Evolutionary conservation across 2,113 vertebrate species (phyloP).

Genomic region (Mirounga angustirostris): DNA sequence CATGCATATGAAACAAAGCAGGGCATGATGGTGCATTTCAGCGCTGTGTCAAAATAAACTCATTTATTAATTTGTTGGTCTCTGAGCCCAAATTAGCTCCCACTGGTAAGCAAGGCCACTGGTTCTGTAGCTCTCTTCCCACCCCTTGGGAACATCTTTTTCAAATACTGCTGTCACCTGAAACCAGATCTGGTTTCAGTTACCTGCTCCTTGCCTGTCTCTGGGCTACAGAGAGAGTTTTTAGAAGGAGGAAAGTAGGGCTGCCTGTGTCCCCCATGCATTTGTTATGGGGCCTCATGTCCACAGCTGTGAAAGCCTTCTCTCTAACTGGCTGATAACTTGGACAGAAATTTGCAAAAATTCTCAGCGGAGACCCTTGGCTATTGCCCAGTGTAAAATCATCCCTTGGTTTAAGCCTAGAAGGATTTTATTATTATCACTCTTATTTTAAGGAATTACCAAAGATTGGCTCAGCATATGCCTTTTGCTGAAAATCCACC

Average conservation of each 20-base stretch:
- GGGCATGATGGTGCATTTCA: neutral
- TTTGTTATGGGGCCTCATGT: neutral
- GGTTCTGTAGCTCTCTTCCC: neutral
- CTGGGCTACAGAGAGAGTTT: neutral
- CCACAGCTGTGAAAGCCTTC: neutral
- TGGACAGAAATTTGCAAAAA: neutral
- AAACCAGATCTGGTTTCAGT: neutral
- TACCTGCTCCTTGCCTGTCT: neutral
- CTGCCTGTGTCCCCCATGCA: neutral
- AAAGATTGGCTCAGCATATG: neutral
- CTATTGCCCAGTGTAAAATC: neutral
- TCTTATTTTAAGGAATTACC: neutral
- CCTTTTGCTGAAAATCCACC: neutral
- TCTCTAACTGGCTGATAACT: neutral
- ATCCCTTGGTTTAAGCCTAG: neutral
- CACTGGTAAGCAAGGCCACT: neutral
- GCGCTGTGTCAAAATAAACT: neutral
- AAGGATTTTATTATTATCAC: neutral
- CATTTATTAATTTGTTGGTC: neutral
- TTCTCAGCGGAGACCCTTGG: neutral
- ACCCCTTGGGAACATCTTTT: neutral
- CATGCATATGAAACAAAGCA: neutral
- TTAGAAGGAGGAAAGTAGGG: neutral
- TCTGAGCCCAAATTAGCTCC: neutral
- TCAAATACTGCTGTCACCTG: neutral